phyloP scores from a whole-genome alignment of 1,140 invertebrate species.

The Bombus waltoni region DNA sequence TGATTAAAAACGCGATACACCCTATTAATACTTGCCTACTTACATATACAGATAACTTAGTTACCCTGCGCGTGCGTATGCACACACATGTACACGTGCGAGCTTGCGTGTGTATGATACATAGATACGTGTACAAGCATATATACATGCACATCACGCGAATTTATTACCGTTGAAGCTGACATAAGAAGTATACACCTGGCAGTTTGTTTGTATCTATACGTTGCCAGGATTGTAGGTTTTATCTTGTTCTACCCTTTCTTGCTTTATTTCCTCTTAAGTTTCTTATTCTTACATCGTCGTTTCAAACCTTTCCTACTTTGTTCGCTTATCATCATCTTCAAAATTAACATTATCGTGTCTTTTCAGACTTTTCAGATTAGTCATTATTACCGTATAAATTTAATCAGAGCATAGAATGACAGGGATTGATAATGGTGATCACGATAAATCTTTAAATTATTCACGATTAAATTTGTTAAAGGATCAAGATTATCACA shows the following conservation, averaged over 20 bases:
- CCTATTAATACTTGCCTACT: conserved; percentile 56
- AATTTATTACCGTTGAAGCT: conserved; percentile 62
- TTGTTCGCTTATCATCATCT: too few relatives aligned
- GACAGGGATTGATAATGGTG: too few relatives aligned
- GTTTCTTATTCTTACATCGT: not conserved
- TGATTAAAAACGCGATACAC: conserved; percentile 55
- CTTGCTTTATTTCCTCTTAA: not conserved
- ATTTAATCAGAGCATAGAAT: too few relatives aligned
- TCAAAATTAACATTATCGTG: too few relatives aligned
- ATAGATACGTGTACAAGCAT: conserved; percentile 55
- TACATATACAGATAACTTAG: conserved; percentile 53
- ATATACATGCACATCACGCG: conserved; percentile 59
- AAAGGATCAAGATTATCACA: too few relatives aligned
- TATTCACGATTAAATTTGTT: too few relatives aligned
- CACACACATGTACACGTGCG: conserved; percentile 63
- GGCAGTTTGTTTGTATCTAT: not conserved
- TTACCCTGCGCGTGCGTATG: conserved; percentile 65
- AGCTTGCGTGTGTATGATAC: conserved; percentile 56
- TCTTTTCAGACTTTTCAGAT: too few relatives aligned
- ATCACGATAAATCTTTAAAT: too few relatives aligned
- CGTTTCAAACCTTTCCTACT: not conserved
- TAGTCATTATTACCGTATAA: too few relatives aligned
- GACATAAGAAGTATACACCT: conserved; percentile 24
- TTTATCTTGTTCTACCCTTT: not conserved
- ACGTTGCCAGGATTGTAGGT: not conserved